Evolutionary conservation across 2,797 vertebrate species (phyloP), one percentile per base, ranked within the genome.

Genomic region (Lutjanus campechanus): DNA sequence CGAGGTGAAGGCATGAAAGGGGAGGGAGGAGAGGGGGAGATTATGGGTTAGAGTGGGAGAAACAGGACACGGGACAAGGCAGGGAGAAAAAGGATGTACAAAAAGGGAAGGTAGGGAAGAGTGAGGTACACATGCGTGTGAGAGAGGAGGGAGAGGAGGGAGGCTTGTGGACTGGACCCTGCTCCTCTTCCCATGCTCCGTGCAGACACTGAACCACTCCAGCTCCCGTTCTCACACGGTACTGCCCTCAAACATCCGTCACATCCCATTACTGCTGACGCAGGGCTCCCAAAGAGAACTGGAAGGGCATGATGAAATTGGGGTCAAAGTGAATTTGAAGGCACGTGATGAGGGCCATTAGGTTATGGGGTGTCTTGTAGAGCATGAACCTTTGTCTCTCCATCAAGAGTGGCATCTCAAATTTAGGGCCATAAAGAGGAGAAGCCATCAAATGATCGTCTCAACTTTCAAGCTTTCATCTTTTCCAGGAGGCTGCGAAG

Each of bases 221-320:
- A 71, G 85, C 89, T 81, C 85, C 80, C 40, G 70, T 74, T 88
- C 88, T 93, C 93, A 89, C 92, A 91, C 85, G 90, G 91, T 77
- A 66, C 79, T 60, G 72, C 72, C 73, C 88, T 87, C 85, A 87
- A 92, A 92, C 89, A 94, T 91, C 92, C 83, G 91, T 95, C 95
- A 95, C 83, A 93, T 92, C 89, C 86, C 88, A 95, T 96, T 96
- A 95, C 84, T 61, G 89, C 84, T 91, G 92, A 95, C 61, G 86
- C 87, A 75, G 63, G 73, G 80, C 81, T 84, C 84, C 92, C 88
- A 91, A 92, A 92, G 81, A 88, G 77, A 90, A 67, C 84, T 64
- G 81, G 91, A 86, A 75, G 83, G 88, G 77, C 87, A 90, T 85
- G 92, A 93, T 91, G 88, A 84, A 92, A 93, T 91, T 78, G 90